Base-by-base conservation (phyloP, 2,113 vertebrate species). In the Dendrocopos noguchii region DNA sequence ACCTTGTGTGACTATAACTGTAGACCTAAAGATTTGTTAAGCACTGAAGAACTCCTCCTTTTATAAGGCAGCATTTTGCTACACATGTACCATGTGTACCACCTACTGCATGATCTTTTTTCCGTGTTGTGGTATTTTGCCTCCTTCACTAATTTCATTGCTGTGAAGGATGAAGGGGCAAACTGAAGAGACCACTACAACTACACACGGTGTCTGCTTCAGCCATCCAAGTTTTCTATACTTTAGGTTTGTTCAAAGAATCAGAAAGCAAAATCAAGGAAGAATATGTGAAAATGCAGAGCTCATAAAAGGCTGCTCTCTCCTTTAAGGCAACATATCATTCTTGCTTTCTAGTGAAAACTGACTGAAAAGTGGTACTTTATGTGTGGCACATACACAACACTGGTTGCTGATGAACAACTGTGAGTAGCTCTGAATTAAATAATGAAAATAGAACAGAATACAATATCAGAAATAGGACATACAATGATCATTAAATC, bases 11-110 rank as follows among this genome's bases (percentile, higher is more conserved):
- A 1, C 9, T 67, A 14, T 57, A 24, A 47, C 6, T 31, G 39
- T 7, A 46, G 39, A 31, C 61, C 14, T 52, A 59, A n/a, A 72
- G 22, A 27, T 66, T 67, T 93, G 47, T 19, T 65, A 68, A 86
- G 25, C 20, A 7, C 22, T 77, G 10, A 63, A 80, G 36, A 61
- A 6, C 9, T 33, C 16, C 59, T 56, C 81, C 33, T 75, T 93
- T 85, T 66, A 19, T 21, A 57, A 46, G 28, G 21, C 15, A 47
- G 2, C 2, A 2, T 80, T 80, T 39, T 73, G 24, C 89, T 47
- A 66, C 8, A 6, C 0, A 0, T 34, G 8, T 63, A 14, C 22
- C 27, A 3, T 20, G 10, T 20, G 15, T 86, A 78, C 31, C 31
- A 39, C 20, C 18, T 85, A 28, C 46, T 80, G 29, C 72, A 28